Evolutionary conservation across 2,888 invertebrate genomes (phyloP), one percentile per base, ranked within the genome.

Genomic region (Scaptomyza caliginosa): DNA sequence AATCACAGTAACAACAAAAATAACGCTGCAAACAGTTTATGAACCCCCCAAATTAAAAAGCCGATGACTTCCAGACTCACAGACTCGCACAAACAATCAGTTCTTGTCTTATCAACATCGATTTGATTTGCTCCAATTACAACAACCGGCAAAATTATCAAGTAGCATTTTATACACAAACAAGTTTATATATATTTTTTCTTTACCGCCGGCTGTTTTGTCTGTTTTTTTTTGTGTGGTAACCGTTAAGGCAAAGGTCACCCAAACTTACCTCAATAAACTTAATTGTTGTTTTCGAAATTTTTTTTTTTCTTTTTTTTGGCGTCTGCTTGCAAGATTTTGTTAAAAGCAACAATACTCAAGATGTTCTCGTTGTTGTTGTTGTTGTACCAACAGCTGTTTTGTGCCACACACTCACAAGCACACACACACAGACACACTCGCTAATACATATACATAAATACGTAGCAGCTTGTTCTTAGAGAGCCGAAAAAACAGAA

Each of bases 301-400:
- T n/a, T n/a, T n/a, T n/a, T 28, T 34, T 34, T 32, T 13, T 24
- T 10, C 23, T 23, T 0, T 23, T 1, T 48, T 45, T 30, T 28
- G 26, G 36, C 26, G 38, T 50, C 38, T 43, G 64, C 43, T 28
- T n/a, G 38, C 23, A 24, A 32, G 10, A 19, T 46, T 8, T 46
- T 30, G 21, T 32, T 48, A 28, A 23, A 39, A 16, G 8, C 24
- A 24, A 24, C 32, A 32, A 13, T 24, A 16, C 32, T 34, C 8
- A 63, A 68, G 70, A 26, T 49, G 40, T 39, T 49, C 21, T 55
- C 46, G 32, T 16, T 45, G 21, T 32, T 34, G 45, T 57, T 73
- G 48, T 77, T 67, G 52, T 62, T 43, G 67, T 70, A 67, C 66
- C 75, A 81, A 81, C 79, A 79, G 79, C 85, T 79, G 79, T 79